Percentiles rank a stretch among this genome's conserved stretches.
phyloP scores from a whole-genome alignment of 2,888 invertebrate species.

The Mechanitis messenoides region DNA sequence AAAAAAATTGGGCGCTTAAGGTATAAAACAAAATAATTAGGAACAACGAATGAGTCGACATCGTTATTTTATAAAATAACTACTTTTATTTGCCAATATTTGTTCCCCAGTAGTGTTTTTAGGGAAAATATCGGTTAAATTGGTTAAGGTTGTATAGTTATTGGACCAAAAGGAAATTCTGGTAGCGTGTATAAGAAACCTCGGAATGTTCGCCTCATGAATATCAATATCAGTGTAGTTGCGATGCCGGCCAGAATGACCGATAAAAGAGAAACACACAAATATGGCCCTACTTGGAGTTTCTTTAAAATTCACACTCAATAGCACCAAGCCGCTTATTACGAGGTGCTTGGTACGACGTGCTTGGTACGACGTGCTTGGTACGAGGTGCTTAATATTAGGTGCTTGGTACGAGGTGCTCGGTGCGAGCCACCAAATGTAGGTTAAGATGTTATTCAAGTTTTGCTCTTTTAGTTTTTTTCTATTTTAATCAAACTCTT shows the following conservation, averaged over 20 bases:
- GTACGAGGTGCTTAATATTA: slow-evolving; percentile 39
- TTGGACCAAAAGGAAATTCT: slow-evolving; percentile 52
- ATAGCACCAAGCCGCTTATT: slow-evolving; percentile 39
- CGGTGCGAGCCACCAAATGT: slow-evolving; percentile 51
- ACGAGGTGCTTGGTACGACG: slow-evolving; percentile 47
- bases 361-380: slow-evolving; percentile 39
- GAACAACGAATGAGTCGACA: too few species aligned
- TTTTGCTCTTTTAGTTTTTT: slow-evolving; percentile 68
- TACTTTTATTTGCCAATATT: background rate
- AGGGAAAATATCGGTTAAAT: slow-evolving; percentile 14
- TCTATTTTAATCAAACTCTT: slow-evolving; percentile 70
- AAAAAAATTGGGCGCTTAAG: too few species aligned
- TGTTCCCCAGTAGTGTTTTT: slow-evolving; percentile 16
- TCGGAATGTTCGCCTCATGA: slow-evolving; percentile 61
- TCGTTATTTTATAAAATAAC: background rate
- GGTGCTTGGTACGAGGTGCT: slow-evolving; percentile 45
- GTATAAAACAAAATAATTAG: too few species aligned
- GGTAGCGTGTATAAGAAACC: slow-evolving; percentile 57
- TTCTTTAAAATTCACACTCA: slow-evolving; percentile 71
- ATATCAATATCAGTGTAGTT: slow-evolving; percentile 70
- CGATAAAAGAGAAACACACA: slow-evolving; percentile 70
- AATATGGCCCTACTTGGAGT: slow-evolving; percentile 65
- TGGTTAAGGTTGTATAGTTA: slow-evolving; percentile 46
- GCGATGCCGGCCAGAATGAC: slow-evolving; percentile 61
- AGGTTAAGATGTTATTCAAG: slow-evolving; percentile 75